Percentiles rank a stretch among this genome's conserved stretches.
Evolutionary conservation across 2,888 invertebrate species (phyloP).

Genomic region (Phorcus lineatus): DNA sequence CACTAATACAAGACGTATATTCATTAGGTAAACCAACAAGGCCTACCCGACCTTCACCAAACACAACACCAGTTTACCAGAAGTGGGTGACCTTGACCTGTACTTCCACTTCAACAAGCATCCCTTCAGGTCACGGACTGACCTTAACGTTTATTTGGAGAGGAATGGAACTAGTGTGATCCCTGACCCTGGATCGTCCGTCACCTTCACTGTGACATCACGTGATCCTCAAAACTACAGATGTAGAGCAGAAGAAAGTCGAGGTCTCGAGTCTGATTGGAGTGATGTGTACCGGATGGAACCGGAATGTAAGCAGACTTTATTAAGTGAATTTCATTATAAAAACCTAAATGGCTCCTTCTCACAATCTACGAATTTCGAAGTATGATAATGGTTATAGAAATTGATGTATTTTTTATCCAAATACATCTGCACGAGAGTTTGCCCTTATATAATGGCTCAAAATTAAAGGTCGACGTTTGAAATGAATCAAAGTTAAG

Average conservation of each 20-base stretch:
- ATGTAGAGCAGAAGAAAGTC: not conserved
- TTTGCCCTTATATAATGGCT: no score
- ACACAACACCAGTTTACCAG: not conserved
- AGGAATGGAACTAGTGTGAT: not conserved
- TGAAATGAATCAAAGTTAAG: no score
- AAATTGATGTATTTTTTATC: no score
- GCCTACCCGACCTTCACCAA: not conserved
- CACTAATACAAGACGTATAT: no score
- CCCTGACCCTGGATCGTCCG: not conserved
- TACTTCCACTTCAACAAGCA: not conserved
- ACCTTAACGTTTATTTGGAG: not conserved
- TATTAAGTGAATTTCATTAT: no score
- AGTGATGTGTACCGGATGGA: not conserved
- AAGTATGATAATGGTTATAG: no score
- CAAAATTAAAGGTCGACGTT: no score
- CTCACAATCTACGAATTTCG: no score
- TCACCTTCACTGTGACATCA: not conserved
- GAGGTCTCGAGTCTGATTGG: not conserved
- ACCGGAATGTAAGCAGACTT: not conserved
- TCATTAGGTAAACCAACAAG: not conserved
- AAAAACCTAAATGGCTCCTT: no score
- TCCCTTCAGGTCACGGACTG: not conserved
- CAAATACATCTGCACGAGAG: no score
- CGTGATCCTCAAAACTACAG: not conserved
- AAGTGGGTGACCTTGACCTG: no score